Percentiles rank a stretch among this genome's conserved stretches.
phyloP scores from a whole-genome alignment of 2,797 vertebrate species.

The Myotis daubentonii region DNA sequence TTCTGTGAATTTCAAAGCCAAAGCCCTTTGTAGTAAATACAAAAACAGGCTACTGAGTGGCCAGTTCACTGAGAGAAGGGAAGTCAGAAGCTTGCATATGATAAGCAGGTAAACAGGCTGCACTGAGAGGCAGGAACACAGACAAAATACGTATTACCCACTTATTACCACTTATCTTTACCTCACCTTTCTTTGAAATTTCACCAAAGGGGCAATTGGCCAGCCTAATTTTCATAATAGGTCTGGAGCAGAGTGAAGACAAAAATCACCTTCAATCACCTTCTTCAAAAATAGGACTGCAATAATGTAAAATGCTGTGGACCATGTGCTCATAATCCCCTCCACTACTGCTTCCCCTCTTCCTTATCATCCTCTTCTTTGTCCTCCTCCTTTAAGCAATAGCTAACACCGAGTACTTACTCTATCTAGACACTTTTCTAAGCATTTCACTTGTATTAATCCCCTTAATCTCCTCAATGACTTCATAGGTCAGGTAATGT shows the following conservation, averaged over 20 bases:
- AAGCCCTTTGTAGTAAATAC: background rate
- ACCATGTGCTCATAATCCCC: background rate
- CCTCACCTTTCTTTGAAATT: background rate
- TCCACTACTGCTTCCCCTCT: background rate
- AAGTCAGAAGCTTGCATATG: background rate
- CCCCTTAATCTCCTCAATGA: background rate
- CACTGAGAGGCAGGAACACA: background rate
- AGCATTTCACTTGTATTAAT: background rate
- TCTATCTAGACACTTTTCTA: background rate
- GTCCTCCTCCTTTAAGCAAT: background rate
- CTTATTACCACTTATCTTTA: background rate
- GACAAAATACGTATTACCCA: background rate
- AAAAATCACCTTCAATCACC: background rate
- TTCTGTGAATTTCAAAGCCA: conserved; percentile 17
- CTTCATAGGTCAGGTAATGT: background rate
- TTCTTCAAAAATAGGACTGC: background rate
- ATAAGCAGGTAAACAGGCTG: background rate
- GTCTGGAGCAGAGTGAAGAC: background rate
- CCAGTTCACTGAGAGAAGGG: background rate
- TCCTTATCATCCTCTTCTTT: background rate
- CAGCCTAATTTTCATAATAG: background rate
- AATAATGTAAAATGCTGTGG: background rate
- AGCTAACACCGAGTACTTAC: background rate
- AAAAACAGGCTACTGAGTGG: background rate
- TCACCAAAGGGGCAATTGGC: background rate